Conservation (phyloP, 1,140 invertebrate genomes). For the Dendrolimus punctatus region DNA sequence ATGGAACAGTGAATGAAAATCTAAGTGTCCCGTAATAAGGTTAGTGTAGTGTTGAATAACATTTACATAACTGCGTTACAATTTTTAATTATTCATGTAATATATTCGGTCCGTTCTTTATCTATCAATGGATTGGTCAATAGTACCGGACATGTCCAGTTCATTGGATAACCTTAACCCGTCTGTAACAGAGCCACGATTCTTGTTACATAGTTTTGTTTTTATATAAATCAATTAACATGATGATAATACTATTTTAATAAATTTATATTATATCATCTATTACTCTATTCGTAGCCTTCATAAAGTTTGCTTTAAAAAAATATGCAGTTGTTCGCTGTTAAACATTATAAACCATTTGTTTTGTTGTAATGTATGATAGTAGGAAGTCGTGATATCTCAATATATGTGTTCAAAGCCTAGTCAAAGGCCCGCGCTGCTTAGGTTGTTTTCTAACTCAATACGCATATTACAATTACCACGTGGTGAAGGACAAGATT, state of each 20-base stretch:
- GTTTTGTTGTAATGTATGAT: too few relatives aligned
- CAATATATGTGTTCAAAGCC: too few relatives aligned
- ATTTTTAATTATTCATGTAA: conserved; percentile 1
- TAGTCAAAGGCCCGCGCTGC: too few relatives aligned
- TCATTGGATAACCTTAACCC: conserved; percentile 13
- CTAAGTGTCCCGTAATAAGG: conserved; percentile 39
- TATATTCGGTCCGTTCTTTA: conserved; percentile 2
- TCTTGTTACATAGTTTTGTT: not conserved
- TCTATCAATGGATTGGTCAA: conserved; percentile 9
- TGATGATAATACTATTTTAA: not conserved
- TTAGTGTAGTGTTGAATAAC: conserved; percentile 32
- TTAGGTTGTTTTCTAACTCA: too few relatives aligned
- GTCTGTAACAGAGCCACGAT: not conserved
- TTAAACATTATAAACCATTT: too few relatives aligned
- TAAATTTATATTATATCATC: too few relatives aligned
- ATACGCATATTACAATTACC: too few relatives aligned
- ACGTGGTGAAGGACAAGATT: too few relatives aligned
- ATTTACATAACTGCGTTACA: conserved; percentile 9
- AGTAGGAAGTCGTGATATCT: too few relatives aligned
- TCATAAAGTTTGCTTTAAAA: too few relatives aligned
- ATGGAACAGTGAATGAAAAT: conserved; percentile 45
- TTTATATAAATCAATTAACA: not conserved
- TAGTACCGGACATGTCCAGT: conserved; percentile 3
- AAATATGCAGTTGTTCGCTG: too few relatives aligned
- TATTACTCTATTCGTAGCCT: too few relatives aligned